Evolutionary conservation across 2,888 invertebrate genomes (phyloP).

Genomic region (Helleia helle): DNA sequence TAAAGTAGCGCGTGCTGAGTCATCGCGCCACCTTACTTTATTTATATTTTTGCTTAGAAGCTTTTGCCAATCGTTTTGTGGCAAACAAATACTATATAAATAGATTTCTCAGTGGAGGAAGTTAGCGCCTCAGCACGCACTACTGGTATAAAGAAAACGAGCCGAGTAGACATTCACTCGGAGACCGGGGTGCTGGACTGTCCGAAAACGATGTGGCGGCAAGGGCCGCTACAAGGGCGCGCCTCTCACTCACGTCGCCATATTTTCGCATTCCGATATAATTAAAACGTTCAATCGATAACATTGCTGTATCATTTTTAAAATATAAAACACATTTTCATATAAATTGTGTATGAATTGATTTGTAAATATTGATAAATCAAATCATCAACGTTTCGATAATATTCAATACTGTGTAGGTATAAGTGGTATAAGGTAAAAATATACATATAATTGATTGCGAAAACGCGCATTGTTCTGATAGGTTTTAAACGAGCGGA

Average conservation of each 20-base stretch:
- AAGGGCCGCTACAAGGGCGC: slow-evolving; percentile 60
- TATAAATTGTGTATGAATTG: too few relatives aligned
- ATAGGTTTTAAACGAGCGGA: slow-evolving; percentile 1
- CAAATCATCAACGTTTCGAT: too few relatives aligned
- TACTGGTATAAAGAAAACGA: slow-evolving; percentile 25
- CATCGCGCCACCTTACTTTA: too few relatives aligned
- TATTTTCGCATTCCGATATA: slow-evolving; percentile 49
- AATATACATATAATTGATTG: not conserved
- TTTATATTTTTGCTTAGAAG: too few relatives aligned
- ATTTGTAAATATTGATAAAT: too few relatives aligned
- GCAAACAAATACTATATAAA: too few relatives aligned
- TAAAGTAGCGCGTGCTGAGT: too few relatives aligned
- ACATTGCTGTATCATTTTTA: slow-evolving; percentile 13
- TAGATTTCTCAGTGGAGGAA: slow-evolving; percentile 3
- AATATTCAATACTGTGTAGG: too few relatives aligned
- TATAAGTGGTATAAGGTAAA: too few relatives aligned
- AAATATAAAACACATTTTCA: too few relatives aligned
- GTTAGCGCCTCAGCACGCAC: slow-evolving; percentile 9
- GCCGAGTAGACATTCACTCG: slow-evolving; percentile 42
- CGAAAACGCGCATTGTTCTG: not conserved
- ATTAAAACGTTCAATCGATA: slow-evolving; percentile 43
- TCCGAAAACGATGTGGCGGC: slow-evolving; percentile 47
- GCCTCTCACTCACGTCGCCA: slow-evolving; percentile 60
- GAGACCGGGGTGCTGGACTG: slow-evolving; percentile 38
- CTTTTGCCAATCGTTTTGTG: too few relatives aligned